Evolutionary conservation across 2,113 vertebrate species (phyloP), one percentile per base, ranked within the genome.

Genomic region (Larimichthys polyactis): DNA sequence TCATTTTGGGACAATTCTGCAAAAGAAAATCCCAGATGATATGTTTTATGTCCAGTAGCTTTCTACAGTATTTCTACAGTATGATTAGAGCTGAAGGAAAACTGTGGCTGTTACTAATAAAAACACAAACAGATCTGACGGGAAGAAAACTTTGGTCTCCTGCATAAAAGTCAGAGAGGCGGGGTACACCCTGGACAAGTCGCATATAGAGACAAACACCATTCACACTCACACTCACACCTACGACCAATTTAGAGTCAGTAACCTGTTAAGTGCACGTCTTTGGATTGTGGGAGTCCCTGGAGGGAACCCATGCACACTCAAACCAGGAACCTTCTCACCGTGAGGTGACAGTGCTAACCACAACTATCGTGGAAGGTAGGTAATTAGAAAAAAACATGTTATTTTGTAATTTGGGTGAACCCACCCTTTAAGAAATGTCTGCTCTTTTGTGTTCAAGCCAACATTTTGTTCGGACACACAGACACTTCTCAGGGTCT

Each of bases 381-480:
- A 63, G 51, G 24, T 15, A 5, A 55, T 16, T 49, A 54, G 22
- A 1, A 74, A 76, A 70, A 76, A 59, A 0, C 19, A 12, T 59
- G 14, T 51, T 51, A 43, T 64, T 81, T 64, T 62, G 54, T 58
- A 27, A 78, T 58, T 51, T 52, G 9, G 8, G 43, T 46, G 40
- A 76, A 62, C 4, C 5, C 1, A 46, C 4, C 4, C 12, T 62
- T 24, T 24, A 17, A 54, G 19, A 43, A 19, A n/a, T 10, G 7
- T 19, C 24, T 24, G 44, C 2, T 17, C 9, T 51, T 79, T 52
- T 60, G 46, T 19, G 8, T 20, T 54, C 48, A 11, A n/a, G n/a
- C 36, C 52, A 27, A 11, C 29, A 48, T 80, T 76, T 60, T 44
- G 54, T 75, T 72, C 65, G 58, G 80, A 60, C 82, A 52, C 40